phyloP scores from a whole-genome alignment of 2,888 invertebrate species.

The Drosophila mettleri region DNA sequence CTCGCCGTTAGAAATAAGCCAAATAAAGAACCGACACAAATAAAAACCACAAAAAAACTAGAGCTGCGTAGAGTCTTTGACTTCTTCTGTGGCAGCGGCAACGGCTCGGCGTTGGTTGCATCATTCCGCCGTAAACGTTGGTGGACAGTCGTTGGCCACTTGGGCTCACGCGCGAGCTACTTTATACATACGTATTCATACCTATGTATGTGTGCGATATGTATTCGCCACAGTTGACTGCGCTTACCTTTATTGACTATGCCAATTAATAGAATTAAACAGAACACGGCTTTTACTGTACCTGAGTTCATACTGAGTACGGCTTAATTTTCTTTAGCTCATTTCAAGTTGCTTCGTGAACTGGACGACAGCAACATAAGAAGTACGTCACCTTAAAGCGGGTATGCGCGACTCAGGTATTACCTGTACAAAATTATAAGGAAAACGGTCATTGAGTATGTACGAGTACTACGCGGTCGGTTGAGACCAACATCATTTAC shows the following conservation, averaged over 20 bases:
- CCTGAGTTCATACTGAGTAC: slow-evolving; percentile 48
- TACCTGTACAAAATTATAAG: too few species aligned
- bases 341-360: slow-evolving; percentile 48
- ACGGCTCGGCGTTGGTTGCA: slow-evolving; percentile 5
- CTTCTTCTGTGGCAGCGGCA: slow-evolving; percentile 2
- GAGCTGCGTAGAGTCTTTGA: slow-evolving; percentile 7
- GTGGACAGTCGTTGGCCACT: neutral
- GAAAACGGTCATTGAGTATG: too few species aligned
- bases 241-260: slow-evolving; percentile 48
- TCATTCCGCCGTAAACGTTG: slow-evolving; percentile 1
- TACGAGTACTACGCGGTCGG: too few species aligned
- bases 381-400: neutral
- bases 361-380: slow-evolving; percentile 38
- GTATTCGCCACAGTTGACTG: slow-evolving; percentile 49
- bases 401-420: neutral
- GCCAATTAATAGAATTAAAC: slow-evolving; percentile 69
- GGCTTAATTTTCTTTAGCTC: slow-evolving; percentile 47
- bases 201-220: neutral
- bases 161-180: slow-evolving; percentile 9
- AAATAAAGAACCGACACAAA: slow-evolving; percentile 10
- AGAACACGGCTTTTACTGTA: slow-evolving; percentile 66
- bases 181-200: neutral
- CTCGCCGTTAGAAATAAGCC: slow-evolving; percentile 8
- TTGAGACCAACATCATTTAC: too few species aligned
- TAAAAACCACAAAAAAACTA: neutral